These are phyloP conservation scores for Xiphophorus hellerii DNA, from an alignment of 2,113 vertebrate genomes.

Conservation along the genomic window DNA sequence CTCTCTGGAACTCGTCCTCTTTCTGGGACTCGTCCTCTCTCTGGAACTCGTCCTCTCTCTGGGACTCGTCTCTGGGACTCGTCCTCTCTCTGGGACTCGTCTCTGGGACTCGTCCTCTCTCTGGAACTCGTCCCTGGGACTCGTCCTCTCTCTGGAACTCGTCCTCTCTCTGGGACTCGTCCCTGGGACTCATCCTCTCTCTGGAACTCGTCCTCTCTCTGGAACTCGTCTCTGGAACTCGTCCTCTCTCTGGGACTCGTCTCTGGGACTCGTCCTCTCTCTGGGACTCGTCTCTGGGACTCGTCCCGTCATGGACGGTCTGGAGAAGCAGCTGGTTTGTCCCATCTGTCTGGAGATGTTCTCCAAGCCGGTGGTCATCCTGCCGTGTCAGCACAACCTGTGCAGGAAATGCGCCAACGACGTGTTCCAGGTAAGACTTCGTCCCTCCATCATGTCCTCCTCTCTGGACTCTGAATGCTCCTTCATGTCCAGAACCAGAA, in stretches of 20 bases:
- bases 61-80: no score
- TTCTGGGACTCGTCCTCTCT: no score
- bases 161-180: neutral
- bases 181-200: conserved; percentile 28
- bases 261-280: conserved; percentile 32
- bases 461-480: no score
- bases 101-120: conserved; percentile 54
- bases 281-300: conserved; percentile 32
- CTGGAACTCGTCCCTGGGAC: no score
- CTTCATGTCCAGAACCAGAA: no score
- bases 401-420: conserved; percentile 97
- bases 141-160: no score
- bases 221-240: no score
- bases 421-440: conserved; percentile 90
- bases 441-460: no score
- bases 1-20: no score
- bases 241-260: neutral
- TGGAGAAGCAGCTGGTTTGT: conserved; percentile 97
- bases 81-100: conserved; percentile 26
- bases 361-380: conserved; percentile 94
- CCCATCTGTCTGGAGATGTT: conserved; percentile 98
- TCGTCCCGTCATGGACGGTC: conserved; percentile 87
- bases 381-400: conserved; percentile 97
- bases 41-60: no score
- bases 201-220: no score